Evolutionary conservation across 2,888 invertebrate genomes (phyloP).

Genomic region (Ophion obscuratus): DNA sequence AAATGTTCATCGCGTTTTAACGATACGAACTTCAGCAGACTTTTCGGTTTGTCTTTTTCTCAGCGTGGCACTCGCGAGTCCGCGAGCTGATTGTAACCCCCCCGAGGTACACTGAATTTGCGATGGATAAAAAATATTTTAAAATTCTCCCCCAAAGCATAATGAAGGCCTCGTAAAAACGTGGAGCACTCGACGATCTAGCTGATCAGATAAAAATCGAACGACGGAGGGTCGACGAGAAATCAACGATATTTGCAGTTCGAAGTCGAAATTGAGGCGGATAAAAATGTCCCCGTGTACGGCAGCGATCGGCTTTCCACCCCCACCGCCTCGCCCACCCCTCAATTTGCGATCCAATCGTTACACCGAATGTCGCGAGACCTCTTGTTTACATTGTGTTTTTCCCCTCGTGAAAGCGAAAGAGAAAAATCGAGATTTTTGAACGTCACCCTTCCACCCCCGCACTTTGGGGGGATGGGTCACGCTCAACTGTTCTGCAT

Average conservation of each 20-base stretch:
- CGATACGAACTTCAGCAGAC: too few relatives aligned
- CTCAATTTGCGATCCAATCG: neutral
- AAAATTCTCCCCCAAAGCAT: neutral
- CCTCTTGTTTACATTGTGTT: neutral
- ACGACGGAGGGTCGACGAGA: conserved; percentile 8
- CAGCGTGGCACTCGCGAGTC: too few relatives aligned
- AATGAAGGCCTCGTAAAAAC: neutral
- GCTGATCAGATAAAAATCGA: neutral
- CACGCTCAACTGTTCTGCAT: conserved; percentile 32
- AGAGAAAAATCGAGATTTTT: conserved; percentile 15
- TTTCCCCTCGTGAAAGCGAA: conserved; percentile 12
- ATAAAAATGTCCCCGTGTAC: conserved; percentile 12
- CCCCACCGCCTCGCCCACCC: conserved; percentile 5
- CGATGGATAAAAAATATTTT: too few relatives aligned
- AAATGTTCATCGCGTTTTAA: too few relatives aligned
- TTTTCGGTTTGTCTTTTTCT: too few relatives aligned
- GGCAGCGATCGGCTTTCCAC: neutral
- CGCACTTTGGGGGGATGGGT: neutral
- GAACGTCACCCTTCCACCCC: neutral
- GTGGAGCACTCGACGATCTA: neutral
- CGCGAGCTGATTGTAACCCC: too few relatives aligned
- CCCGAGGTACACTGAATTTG: too few relatives aligned
- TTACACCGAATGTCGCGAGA: conserved; percentile 2
- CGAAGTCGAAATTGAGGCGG: conserved; percentile 9
- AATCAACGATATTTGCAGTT: conserved; percentile 40